These are phyloP conservation scores for Heptranchias perlo DNA, from an alignment of 2,113 vertebrate species.

Conservation along the genomic window DNA sequence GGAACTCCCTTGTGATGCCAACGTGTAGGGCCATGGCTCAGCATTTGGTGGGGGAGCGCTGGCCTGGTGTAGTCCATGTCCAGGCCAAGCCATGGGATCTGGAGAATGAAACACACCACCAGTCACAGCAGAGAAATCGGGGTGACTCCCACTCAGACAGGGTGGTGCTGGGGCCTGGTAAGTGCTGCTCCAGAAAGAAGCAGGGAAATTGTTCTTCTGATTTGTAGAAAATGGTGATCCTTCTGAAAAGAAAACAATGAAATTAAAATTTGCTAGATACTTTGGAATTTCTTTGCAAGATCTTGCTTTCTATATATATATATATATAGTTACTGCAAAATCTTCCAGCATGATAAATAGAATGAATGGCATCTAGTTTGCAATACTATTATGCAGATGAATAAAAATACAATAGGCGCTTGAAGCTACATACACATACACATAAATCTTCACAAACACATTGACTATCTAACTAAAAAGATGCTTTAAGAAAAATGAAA, in stretches of 20 bases:
- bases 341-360: too few species aligned
- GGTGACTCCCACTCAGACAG: constrained; percentile 72
- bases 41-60: constrained; percentile 63
- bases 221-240: constrained; percentile 55
- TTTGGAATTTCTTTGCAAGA: neutral
- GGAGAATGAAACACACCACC: constrained; percentile 67
- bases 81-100: constrained; percentile 77
- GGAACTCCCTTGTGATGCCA: constrained; percentile 75
- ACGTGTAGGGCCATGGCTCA: constrained; percentile 85
- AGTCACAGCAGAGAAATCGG: constrained; percentile 73
- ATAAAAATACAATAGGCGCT: neutral
- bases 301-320: neutral
- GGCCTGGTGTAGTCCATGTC: constrained; percentile 74
- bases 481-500: neutral
- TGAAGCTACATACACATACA: neutral
- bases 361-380: too few species aligned
- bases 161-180: constrained; percentile 74
- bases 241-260: constrained; percentile 48
- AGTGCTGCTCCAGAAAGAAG: constrained; percentile 77
- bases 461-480: neutral
- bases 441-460: neutral
- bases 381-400: neutral
- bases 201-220: constrained; percentile 71
- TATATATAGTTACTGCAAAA: neutral
- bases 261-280: neutral